Conservation (phyloP, 2,888 invertebrate genomes). For the Chydorus sphaericus region DNA sequence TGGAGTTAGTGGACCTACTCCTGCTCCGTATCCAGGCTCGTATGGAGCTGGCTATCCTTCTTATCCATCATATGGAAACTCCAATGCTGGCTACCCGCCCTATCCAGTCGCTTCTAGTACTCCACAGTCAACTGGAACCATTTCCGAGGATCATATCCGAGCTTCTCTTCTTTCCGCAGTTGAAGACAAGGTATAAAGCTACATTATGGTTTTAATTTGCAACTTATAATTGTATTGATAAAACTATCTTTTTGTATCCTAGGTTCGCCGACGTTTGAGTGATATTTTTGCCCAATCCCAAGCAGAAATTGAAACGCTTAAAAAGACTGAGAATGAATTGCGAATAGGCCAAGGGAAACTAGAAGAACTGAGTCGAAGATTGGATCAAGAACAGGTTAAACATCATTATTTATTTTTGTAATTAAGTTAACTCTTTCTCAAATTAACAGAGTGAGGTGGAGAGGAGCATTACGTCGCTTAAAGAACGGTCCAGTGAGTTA, state of each 20-base stretch:
- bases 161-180: slow-evolving; percentile 87
- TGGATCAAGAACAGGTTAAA: slow-evolving; percentile 53
- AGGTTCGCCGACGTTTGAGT: slow-evolving; percentile 52
- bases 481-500: slow-evolving; percentile 76
- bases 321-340: slow-evolving; percentile 72
- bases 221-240: neutral
- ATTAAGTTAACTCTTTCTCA: slow-evolving; percentile 1
- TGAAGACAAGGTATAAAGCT: slow-evolving; percentile 61
- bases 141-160: slow-evolving; percentile 87
- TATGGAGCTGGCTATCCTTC: slow-evolving; percentile 26
- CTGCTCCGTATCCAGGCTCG: slow-evolving; percentile 23
- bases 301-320: slow-evolving; percentile 78
- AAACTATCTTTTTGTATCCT: neutral
- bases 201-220: neutral
- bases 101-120: slow-evolving; percentile 26
- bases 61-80: slow-evolving; percentile 19
- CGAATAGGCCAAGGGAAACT: slow-evolving; percentile 68
- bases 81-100: slow-evolving; percentile 31
- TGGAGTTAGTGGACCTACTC: neutral
- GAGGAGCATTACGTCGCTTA: slow-evolving; percentile 63
- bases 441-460: slow-evolving; percentile 53
- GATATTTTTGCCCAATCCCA: slow-evolving; percentile 82
- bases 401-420: neutral
- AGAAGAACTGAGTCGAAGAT: slow-evolving; percentile 55
- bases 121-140: slow-evolving; percentile 50